Evolutionary conservation across 1,140 invertebrate genomes (phyloP).

Genomic region (Probaryconus sp.): DNA sequence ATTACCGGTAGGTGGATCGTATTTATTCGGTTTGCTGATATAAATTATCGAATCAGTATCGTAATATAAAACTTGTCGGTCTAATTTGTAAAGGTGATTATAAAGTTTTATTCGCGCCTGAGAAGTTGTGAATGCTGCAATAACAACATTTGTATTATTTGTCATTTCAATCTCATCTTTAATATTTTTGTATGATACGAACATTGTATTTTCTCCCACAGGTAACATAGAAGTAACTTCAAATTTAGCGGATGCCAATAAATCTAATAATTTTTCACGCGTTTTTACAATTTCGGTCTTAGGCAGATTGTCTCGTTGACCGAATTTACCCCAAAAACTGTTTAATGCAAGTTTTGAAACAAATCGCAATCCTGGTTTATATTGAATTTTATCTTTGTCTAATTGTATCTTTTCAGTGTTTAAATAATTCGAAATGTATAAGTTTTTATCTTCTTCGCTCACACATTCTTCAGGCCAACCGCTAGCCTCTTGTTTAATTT

Average conservation of each 20-base stretch:
- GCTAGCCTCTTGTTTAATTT: constrained; percentile 68
- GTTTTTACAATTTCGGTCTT: constrained; percentile 62
- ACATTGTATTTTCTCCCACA: too few relatives aligned
- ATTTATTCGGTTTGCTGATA: too few relatives aligned
- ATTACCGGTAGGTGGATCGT: too few relatives aligned
- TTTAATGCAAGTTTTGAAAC: too few relatives aligned
- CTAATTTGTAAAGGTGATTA: too few relatives aligned
- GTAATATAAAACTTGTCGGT: too few relatives aligned
- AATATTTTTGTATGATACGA: too few relatives aligned
- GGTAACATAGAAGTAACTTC: constrained; percentile 51
- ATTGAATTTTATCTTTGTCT: constrained; percentile 64
- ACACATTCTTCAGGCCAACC: constrained; percentile 66
- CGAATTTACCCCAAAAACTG: constrained; percentile 71
- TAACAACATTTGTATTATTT: too few relatives aligned
- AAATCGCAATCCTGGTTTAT: constrained; percentile 73
- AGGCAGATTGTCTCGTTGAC: constrained; percentile 57
- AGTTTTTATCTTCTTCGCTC: neutral
- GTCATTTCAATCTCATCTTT: too few relatives aligned
- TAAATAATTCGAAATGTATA: constrained; percentile 13
- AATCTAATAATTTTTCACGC: constrained; percentile 55
- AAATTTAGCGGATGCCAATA: constrained; percentile 58
- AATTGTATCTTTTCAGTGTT: constrained; percentile 66
- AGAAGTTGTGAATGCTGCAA: too few relatives aligned
- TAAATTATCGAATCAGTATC: too few relatives aligned
- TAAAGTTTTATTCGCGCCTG: too few relatives aligned